phyloP scores from a whole-genome alignment of 2,888 invertebrate species.

The Agrochola macilenta region DNA sequence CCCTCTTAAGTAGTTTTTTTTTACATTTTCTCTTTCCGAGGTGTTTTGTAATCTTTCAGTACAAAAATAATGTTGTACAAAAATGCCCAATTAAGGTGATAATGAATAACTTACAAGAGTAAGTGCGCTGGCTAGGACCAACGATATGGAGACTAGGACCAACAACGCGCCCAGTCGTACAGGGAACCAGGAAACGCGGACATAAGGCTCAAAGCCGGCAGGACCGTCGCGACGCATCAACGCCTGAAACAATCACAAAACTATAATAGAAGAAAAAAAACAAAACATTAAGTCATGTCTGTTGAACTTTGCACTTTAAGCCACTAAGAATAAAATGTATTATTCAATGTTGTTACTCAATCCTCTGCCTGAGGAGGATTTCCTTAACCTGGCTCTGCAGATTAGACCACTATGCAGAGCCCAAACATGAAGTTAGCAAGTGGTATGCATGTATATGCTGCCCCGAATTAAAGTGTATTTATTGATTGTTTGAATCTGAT shows the following conservation, averaged over 20 bases:
- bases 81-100: background rate
- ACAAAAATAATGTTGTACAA: too few relatives aligned
- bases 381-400: background rate
- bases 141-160: slow-evolving; percentile 94
- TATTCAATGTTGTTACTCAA: background rate
- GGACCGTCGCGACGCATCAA: slow-evolving; percentile 96
- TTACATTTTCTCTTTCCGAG: background rate
- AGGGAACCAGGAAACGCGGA: slow-evolving; percentile 95
- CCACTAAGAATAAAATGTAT: background rate
- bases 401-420: background rate
- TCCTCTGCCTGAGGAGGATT: background rate
- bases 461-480: too few relatives aligned
- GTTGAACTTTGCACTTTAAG: slow-evolving; percentile 4
- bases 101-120: slow-evolving; percentile 90
- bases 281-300: background rate
- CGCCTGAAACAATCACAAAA: slow-evolving; percentile 88
- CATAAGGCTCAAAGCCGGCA: slow-evolving; percentile 97
- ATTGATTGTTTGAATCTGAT: too few relatives aligned
- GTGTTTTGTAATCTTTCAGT: background rate
- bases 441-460: background rate
- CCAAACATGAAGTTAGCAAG: background rate
- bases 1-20: too few relatives aligned
- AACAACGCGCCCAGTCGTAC: slow-evolving; percentile 92
- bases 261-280: background rate
- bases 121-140: slow-evolving; percentile 95